Percentiles rank a stretch among this genome's conserved stretches.
phyloP scores from a whole-genome alignment of 1,140 invertebrate genomes.

The Leguminivora glycinivorella region DNA sequence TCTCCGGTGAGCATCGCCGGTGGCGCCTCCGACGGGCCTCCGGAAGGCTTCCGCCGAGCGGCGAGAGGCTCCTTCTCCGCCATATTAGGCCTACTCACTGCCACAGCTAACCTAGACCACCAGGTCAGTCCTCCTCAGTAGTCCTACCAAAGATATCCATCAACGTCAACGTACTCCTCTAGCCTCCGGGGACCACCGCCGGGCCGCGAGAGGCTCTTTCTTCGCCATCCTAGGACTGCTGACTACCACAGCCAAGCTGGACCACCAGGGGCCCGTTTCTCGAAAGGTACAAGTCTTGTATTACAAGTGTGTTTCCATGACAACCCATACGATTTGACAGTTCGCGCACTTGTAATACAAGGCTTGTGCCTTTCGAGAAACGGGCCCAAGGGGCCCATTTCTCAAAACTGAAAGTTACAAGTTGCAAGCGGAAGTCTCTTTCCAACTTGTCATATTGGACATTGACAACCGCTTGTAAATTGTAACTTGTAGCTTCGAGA shows the following conservation, averaged over 20 bases:
- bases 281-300: no score
- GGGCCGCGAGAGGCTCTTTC: constrained; percentile 89
- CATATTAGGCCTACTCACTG: constrained; percentile 91
- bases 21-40: constrained; percentile 74
- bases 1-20: constrained; percentile 66
- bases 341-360: no score
- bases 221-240: constrained; percentile 92
- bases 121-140: constrained; percentile 35
- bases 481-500: no score
- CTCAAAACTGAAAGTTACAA: no score
- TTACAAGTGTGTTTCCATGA: no score
- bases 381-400: no score
- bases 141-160: neutral
- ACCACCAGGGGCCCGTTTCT: constrained; percentile 48
- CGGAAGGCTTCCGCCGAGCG: constrained; percentile 87
- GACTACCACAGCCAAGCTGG: constrained; percentile 86
- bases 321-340: no score
- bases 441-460: no score
- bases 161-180: neutral
- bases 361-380: no score
- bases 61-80: constrained; percentile 90
- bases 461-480: no score
- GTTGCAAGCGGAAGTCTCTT: no score
- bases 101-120: constrained; percentile 82
- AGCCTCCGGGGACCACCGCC: constrained; percentile 89